phyloP scores from a whole-genome alignment of 2,888 invertebrate species.

The Cheilosia impressa region DNA sequence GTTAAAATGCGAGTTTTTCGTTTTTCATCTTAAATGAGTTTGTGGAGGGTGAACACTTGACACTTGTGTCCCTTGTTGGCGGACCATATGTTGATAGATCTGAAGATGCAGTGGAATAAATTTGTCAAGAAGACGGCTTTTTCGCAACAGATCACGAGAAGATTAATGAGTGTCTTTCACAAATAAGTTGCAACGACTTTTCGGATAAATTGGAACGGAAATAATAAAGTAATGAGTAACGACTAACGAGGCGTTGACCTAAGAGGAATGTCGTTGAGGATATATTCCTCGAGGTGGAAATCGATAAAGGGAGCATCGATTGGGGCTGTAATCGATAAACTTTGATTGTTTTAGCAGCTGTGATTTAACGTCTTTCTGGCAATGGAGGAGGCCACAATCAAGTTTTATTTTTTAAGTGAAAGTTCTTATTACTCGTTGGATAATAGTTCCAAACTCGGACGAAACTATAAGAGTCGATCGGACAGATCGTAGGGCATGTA shows the following conservation, averaged over 20 bases:
- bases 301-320: no score
- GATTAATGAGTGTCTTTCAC: conserved; percentile 29
- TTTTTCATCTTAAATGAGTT: conserved; percentile 28
- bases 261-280: neutral
- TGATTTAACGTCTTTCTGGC: no score
- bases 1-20: neutral
- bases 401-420: no score
- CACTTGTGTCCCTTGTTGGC: conserved; percentile 18
- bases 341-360: no score
- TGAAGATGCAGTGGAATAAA: conserved; percentile 35
- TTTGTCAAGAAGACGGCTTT: conserved; percentile 47
- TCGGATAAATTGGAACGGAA: conserved; percentile 10
- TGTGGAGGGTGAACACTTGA: conserved; percentile 1
- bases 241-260: neutral
- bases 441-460: no score
- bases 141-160: conserved; percentile 24
- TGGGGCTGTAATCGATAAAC: no score
- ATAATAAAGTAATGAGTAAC: neutral
- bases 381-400: no score
- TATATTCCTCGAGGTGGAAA: neutral
- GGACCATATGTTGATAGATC: conserved; percentile 53
- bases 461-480: no score
- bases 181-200: neutral
- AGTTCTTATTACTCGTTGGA: no score
- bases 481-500: no score